Evolutionary conservation across 2,888 invertebrate species (phyloP), one percentile per base, ranked within the genome.

Genomic region (Aporophyla lueneburgensis): DNA sequence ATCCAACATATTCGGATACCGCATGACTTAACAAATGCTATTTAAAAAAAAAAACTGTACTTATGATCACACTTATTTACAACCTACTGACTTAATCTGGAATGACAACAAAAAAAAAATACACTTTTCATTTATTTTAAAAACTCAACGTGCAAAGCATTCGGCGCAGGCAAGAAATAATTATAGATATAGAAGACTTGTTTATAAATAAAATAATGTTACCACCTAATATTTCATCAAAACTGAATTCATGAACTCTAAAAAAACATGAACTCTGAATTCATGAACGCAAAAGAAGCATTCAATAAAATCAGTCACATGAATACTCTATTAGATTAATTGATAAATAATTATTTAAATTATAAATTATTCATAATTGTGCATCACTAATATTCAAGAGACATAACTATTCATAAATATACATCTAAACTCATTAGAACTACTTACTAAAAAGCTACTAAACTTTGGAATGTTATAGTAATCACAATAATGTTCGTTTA

Each of bases 401-500:
- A 9, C 9, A 33, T 24, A 53, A 27, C 24, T 21, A 73, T 54
- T 5, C 27, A n/a, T 40, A 56, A 27, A 62, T 80, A 51, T n/a
- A 80, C 2, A 3, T 27, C 49, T 43, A 33, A 40, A 43, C n/a
- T 65, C 16, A 33, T 70, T 62, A 80, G 0, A 72, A 67, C 58
- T 72, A 81, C n/a, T 27, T 54, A 62, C 59, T 71, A 81, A 71
- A 62, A 62, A 56, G 33, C 81, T 73, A 76, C 76, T 82, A 83
- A 80, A 77, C 89, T 90, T 91, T 92, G 92, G 92, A 92, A 92
- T 91, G 91, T 84, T 86, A 76, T 62, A 86, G 87, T 88, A 88
- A 89, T 90, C 88, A 90, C 89, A 84, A 72, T 76, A 33, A 67
- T 76, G 21, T 61, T 76, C 58, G 54, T 62, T 58, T 67, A 76